Evolutionary conservation across 2,113 vertebrate genomes (phyloP).

Genomic region (Mandrillus leucophaeus): DNA sequence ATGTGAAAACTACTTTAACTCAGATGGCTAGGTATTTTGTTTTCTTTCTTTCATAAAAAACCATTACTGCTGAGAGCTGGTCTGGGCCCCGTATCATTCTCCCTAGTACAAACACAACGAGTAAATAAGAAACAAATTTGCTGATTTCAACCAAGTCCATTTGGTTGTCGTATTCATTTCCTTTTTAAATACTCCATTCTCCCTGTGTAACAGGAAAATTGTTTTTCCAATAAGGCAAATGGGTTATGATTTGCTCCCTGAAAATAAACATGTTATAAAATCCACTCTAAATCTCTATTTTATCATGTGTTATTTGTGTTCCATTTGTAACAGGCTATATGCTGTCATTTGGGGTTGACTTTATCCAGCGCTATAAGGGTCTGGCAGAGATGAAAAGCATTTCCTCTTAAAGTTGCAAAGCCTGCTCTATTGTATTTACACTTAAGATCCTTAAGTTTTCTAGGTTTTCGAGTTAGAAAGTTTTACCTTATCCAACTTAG

Average conservation of each 20-base stretch:
- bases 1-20: neutral
- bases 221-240: constrained; percentile 64
- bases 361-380: neutral
- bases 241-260: constrained; percentile 57
- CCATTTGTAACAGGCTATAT: constrained; percentile 19
- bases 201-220: constrained; percentile 44
- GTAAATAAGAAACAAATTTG: constrained; percentile 59
- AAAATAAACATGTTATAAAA: constrained; percentile 54
- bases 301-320: constrained; percentile 62
- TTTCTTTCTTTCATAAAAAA: neutral
- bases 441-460: constrained; percentile 20
- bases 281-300: constrained; percentile 48
- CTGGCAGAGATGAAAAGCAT: neutral
- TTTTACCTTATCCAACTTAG: neutral
- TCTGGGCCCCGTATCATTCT: neutral
- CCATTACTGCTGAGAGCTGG: constrained; percentile 34
- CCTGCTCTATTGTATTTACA: neutral
- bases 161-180: constrained; percentile 48
- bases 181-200: constrained; percentile 57
- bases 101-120: constrained; percentile 33
- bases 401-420: constrained; percentile 1
- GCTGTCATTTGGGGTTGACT: constrained; percentile 47
- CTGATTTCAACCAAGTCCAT: constrained; percentile 28
- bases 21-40: neutral
- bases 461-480: neutral